These are phyloP conservation scores for Synanthedon tipuliformis DNA, from an alignment of 2,888 invertebrate genomes.

Conservation along the genomic window DNA sequence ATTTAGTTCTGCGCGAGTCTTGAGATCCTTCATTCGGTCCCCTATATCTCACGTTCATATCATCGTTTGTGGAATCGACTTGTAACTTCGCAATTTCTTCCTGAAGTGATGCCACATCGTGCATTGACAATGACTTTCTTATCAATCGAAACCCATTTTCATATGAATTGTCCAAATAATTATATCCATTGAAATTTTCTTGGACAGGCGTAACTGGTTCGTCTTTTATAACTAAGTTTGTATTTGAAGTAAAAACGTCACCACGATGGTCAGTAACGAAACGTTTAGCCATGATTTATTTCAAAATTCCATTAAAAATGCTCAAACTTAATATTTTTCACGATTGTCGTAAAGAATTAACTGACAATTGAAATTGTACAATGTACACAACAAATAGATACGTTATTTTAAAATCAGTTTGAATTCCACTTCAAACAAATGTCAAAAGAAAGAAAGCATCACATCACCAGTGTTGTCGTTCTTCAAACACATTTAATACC, in stretches of 20 bases:
- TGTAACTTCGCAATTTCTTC: slow-evolving; percentile 28
- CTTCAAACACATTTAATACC: too few relatives aligned
- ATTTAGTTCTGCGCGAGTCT: slow-evolving; percentile 49
- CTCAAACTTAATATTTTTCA: too few relatives aligned
- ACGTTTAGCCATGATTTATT: slow-evolving; percentile 35
- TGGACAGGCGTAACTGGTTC: slow-evolving; percentile 46
- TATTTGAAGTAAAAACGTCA: slow-evolving; percentile 32
- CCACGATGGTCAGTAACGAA: slow-evolving; percentile 50
- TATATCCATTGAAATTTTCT: slow-evolving; percentile 43
- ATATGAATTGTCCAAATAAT: slow-evolving; percentile 30
- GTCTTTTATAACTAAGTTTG: slow-evolving; percentile 35
- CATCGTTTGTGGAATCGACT: slow-evolving; percentile 19
- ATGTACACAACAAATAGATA: too few relatives aligned
- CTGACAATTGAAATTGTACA: too few relatives aligned
- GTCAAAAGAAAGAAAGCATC: too few relatives aligned
- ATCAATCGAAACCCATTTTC: slow-evolving; percentile 30
- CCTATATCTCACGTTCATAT: slow-evolving; percentile 25
- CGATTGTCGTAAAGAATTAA: too few relatives aligned
- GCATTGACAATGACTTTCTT: slow-evolving; percentile 55
- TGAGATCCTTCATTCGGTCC: slow-evolving; percentile 22
- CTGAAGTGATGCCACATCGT: slow-evolving; percentile 35
- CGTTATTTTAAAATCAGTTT: too few relatives aligned
- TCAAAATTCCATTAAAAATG: too few relatives aligned
- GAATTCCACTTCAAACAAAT: too few relatives aligned
- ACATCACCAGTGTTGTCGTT: too few relatives aligned